Base-by-base conservation (phyloP, 2,888 invertebrate species). In the Cryptocheilus praepositus region DNA sequence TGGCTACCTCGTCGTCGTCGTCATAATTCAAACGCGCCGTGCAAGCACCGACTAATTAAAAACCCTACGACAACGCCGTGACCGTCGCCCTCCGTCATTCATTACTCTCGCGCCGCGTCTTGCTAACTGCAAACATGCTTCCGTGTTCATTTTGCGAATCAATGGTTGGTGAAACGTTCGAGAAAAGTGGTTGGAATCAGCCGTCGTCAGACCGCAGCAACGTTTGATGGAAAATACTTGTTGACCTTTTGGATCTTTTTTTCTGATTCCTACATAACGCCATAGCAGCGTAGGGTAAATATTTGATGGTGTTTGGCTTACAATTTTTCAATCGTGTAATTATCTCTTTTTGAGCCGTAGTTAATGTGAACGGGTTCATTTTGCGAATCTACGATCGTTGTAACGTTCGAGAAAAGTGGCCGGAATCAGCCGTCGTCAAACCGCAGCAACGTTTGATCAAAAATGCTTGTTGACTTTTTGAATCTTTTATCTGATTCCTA, bases 21-120 rank as follows among this genome's bases (percentile, higher is more conserved):
- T 57, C 57, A 65, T 76, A 73, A 76, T 67, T 74, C 67, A 73
- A 64, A 44, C 65, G 8, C 46, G 59, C 43, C 62, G 61, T 54
- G 64, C 65, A 56, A 18, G 19, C 49, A 52, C 69, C 63, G 53
- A 62, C 55, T 73, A 64, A 73, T 76, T 66, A 61, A 66, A 68
- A 53, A 52, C 18, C 53, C 59, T 49, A 25, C 62, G 54, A 64
- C 64, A 54, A 45, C 28, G 11, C 28, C n/a, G 8, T 22, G 45
- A 16, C 44, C 36, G 45, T 46, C 53, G 66, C 5, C 53, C 57
- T 69, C 53, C 69, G 59, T 59, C 59, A 51, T 28, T 59, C 28
- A 2, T 16, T 8, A 18, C 51, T n/a, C 51, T 18, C 52, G 49
- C 49, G n/a, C 18, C 18, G 16, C 4, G 13, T 25, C 18, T 16